Base-by-base conservation (phyloP, 2,888 invertebrate species). In the Lissocephala sabroskyi region DNA sequence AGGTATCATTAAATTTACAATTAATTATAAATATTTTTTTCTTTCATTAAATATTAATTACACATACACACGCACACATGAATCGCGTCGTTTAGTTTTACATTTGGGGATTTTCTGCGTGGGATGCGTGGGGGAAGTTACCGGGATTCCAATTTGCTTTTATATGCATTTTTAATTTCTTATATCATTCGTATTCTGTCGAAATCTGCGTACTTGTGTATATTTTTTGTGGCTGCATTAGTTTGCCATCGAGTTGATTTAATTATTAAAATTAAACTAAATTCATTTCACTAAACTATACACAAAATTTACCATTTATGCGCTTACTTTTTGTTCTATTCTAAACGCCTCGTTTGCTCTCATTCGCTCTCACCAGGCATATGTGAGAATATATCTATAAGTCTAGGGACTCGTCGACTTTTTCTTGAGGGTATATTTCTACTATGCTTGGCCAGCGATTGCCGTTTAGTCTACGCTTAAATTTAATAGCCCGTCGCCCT, bases 221-320 rank as follows among this genome's bases (percentile, higher is more conserved):
- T 29, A 41, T 40, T 49, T 44, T 45, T 29, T 43, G 41, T 41
- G 35, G 52, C 70, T 73, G 33, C 43, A 50, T 59, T 53, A 37
- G 49, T 57, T 74, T 73, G 29, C 41, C 50, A 58, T 52, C 37
- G 43, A 56, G 45, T 56, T 57, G 42, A 42, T 65, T 55, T n/a
- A n/a, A n/a, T n/a, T 26, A 28, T 19, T 52, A 71, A 60, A 56
- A 75, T 75, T 73, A 78, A 64, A 59, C 79, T 73, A 78, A n/a
- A 48, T 75, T 60, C 49, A 76, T 76, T 73, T 78, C 26, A 52
- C 79, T 78, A 78, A 78, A 62, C 76, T 73, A 78, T 73, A 68
- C 73, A 78, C 65, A 67, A 62, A 74, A 71, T 57, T 40, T 33
- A 9, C 13, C 45, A 47, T 51, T 64, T 52, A 52, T 59, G 48